Conservation (phyloP, 1,140 invertebrate genomes). For the Leptinotarsa defecta region DNA sequence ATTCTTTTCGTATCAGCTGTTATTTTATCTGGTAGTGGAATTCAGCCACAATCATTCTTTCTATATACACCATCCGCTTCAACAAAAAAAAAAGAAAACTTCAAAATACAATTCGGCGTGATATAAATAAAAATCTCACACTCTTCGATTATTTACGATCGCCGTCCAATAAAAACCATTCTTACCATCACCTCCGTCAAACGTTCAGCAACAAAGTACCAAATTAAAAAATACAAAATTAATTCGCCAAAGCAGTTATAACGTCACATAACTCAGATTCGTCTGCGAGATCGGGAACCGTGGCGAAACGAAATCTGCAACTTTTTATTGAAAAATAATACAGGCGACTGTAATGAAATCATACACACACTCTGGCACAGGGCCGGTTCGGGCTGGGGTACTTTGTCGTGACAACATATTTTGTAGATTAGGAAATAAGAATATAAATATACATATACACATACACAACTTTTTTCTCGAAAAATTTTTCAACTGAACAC, state of each 20-base stretch:
- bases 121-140: slow-evolving; percentile 9
- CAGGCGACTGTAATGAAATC: slow-evolving; percentile 36
- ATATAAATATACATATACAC: too few species aligned
- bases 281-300: not conserved
- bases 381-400: not conserved
- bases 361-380: not conserved
- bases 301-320: slow-evolving; percentile 15
- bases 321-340: slow-evolving; percentile 44
- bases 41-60: too few species aligned
- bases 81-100: not conserved
- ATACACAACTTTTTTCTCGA: too few species aligned
- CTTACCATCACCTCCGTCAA: slow-evolving; percentile 1
- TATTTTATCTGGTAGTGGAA: too few species aligned
- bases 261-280: slow-evolving; percentile 21
- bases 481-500: too few species aligned
- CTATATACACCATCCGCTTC: not conserved
- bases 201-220: slow-evolving; percentile 15
- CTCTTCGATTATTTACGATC: not conserved
- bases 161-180: slow-evolving; percentile 9
- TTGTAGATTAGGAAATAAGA: too few species aligned
- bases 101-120: not conserved
- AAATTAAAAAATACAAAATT: slow-evolving; percentile 22
- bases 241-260: slow-evolving; percentile 20
- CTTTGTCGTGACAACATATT: too few species aligned
- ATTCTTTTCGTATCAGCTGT: too few species aligned